phyloP scores from a whole-genome alignment of 2,797 vertebrate species.

The Crypturellus tataupa region DNA sequence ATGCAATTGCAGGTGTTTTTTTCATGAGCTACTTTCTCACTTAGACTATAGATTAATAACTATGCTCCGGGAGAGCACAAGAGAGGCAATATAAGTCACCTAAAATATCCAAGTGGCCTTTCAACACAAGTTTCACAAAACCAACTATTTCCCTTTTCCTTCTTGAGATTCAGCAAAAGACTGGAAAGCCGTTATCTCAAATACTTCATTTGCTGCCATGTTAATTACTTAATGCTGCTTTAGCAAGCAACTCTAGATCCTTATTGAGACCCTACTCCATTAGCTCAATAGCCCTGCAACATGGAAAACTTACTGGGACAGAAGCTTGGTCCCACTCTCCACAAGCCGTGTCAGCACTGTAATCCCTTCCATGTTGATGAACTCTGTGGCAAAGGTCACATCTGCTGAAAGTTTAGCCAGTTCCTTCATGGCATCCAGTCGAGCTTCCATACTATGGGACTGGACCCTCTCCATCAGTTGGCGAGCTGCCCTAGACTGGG shows the following conservation, averaged over 20 bases:
- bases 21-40: background rate
- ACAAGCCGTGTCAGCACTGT: conserved; percentile 92
- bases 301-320: conserved; percentile 82
- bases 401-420: conserved; percentile 97
- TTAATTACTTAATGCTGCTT: background rate
- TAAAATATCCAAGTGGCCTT: background rate
- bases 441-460: conserved; percentile 91
- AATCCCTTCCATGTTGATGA: conserved; percentile 98
- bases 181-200: background rate
- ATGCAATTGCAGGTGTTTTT: background rate
- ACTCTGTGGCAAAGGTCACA: conserved; percentile 94
- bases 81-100: background rate
- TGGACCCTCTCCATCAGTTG: conserved; percentile 97
- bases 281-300: background rate
- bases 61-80: background rate
- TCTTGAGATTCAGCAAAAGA: background rate
- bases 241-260: background rate
- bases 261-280: background rate
- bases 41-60: background rate
- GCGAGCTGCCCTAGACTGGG: conserved; percentile 92
- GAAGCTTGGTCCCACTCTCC: conserved; percentile 93
- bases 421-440: conserved; percentile 96
- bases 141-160: background rate
- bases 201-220: background rate
- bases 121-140: background rate